Percentiles rank a stretch among this genome's conserved stretches.
These are phyloP conservation scores for Marronus borbonicus DNA, from an alignment of 2,888 invertebrate species.

Conservation along the genomic window DNA sequence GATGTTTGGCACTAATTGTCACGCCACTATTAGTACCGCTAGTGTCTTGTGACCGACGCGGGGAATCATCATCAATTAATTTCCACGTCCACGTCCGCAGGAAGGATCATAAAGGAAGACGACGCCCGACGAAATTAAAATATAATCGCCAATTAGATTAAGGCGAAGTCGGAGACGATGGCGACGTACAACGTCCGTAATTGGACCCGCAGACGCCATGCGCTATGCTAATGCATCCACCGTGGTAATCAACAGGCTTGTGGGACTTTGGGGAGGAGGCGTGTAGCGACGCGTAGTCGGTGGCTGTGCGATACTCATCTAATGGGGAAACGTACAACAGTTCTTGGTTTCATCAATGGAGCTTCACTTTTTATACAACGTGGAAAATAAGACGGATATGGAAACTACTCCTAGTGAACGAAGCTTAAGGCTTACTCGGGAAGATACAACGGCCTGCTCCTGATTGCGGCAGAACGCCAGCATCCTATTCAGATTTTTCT, in stretches of 20 bases:
- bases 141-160: slow-evolving; percentile 34
- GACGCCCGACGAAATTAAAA: slow-evolving; percentile 1
- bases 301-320: no score
- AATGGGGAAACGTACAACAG: no score
- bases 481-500: no score
- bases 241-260: slow-evolving; percentile 29
- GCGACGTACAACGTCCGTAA: slow-evolving; percentile 9
- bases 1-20: background rate
- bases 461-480: no score
- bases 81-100: background rate
- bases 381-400: no score
- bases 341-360: no score
- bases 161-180: background rate
- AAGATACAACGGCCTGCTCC: no score
- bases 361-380: no score
- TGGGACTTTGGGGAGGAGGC: background rate
- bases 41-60: background rate
- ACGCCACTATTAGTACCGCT: background rate
- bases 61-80: background rate
- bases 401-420: no score
- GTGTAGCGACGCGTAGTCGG: no score
- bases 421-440: no score
- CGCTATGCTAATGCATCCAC: slow-evolving; percentile 17
- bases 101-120: background rate
- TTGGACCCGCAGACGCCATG: background rate